Base-by-base conservation (phyloP, 2,888 invertebrate genomes). In the Sipha maydis region DNA sequence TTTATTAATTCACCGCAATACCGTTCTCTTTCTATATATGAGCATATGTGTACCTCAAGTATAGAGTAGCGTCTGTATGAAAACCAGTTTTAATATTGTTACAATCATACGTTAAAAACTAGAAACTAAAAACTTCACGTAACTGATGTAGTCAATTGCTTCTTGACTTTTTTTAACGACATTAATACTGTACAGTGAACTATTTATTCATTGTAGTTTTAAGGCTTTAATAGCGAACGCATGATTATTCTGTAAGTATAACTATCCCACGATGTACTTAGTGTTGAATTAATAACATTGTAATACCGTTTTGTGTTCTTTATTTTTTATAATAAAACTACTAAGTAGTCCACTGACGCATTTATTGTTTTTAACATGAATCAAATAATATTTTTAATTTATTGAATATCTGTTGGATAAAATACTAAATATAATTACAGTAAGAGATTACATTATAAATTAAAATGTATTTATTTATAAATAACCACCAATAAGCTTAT, bases 41-140 rank as follows among this genome's bases (percentile, higher is more conserved):
- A 38, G 31, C 79, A 86, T 76, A 48, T 79, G 79, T 34, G 79
- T 79, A 56, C n/a, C 67, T 79, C 71, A 21, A n/a, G 56, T 79
- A 34, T 73, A 34, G 34, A 41, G 75, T 21, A n/a, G 21, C 41
- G 41, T 8, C 48, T 14, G n/a, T 79, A 38, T 56, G 34, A 85
- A 86, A 86, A 79, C 86, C 79, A 73, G 79, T 86, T 86, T 86
- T 79, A n/a, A 38, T 21, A 21, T 14, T 25, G 73, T 79, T 38
- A 38, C 38, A 34, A 56, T 75, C 34, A 34, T 82, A 28, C n/a
- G 76, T 76, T 67, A 69, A 69, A 71, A 73, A 34, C 54, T 76
- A 80, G 69, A 69, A 71, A 83, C 54, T 34, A n/a, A 9, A 83
- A 71, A 76, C 75, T 78, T 28, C 21, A 76, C 25, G 48, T 9